Evolutionary conservation across 2,888 invertebrate species (phyloP), one percentile per base, ranked within the genome.

Genomic region (Cosmorhoe ocellata): DNA sequence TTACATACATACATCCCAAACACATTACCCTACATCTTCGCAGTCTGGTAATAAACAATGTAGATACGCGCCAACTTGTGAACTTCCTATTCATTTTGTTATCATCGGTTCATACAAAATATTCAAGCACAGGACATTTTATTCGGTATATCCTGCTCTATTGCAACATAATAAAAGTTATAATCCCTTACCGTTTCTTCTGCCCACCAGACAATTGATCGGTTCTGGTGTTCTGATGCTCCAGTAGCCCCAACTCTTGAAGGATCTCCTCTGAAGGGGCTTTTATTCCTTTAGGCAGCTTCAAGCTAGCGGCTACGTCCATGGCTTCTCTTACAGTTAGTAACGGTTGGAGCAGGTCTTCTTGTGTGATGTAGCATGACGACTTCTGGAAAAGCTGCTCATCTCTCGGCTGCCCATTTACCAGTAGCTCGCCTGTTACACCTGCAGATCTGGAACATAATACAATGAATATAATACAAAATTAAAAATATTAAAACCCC

Each of bases 301-400:
- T 96, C 18, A 97, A 87, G 53, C 92, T 92, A 28, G 95, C 95
- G 0, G 96, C 94, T 42, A 95, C 93, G 80, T 93, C 93, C 94
- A 96, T 95, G 8, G 95, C 91, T 75, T 97, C 96, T 6, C 89
- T 76, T 0, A 95, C 94, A 0, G 94, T 93, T 5, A 96, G 90
- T 59, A 95, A 88, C 0, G 95, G 94, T 67, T 95, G 93, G 13
- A 95, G 91, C 13, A 93, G 85, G 69, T 95, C 94, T 56, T 95
- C 94, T 74, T 96, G 96, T 60, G 95, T 95, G 65, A 96, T 96
- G 84, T 96, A 96, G 70, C 95, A 95, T 4, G 95, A 95, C 62
- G 92, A 91, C 66, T 92, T 93, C 59, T 94, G 92, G 81, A 95
- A 94, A 53, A 82, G 79, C 2, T 92, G 86, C 71, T 94, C 91